Percentiles rank a stretch among this genome's conserved stretches.
These are phyloP conservation scores for Sarcophaga caerulescens DNA, from an alignment of 2,888 invertebrate species.

Conservation along the genomic window DNA sequence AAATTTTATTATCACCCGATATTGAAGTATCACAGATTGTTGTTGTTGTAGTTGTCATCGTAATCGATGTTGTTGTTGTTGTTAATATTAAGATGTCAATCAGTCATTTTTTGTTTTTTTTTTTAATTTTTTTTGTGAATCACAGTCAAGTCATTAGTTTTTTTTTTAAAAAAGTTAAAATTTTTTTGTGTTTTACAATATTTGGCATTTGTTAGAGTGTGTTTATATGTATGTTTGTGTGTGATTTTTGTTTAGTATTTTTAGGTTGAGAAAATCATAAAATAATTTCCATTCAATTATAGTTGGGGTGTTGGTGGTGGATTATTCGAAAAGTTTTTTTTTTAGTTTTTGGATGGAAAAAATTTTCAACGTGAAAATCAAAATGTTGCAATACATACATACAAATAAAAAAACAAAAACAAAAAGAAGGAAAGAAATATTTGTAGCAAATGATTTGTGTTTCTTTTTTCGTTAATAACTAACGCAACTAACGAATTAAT, in stretches of 20 bases:
- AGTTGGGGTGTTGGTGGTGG: slow-evolving; percentile 43
- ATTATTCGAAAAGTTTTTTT: slow-evolving; percentile 56
- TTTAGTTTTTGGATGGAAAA: slow-evolving; percentile 59
- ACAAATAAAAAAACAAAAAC: slow-evolving; percentile 72
- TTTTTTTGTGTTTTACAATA: slow-evolving; percentile 31
- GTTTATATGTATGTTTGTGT: slow-evolving; percentile 45
- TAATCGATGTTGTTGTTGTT: slow-evolving; percentile 42
- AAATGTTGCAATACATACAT: slow-evolving; percentile 66
- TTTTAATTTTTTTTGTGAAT: slow-evolving; percentile 24
- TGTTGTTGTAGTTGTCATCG: slow-evolving; percentile 21
- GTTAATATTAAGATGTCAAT: slow-evolving; percentile 60
- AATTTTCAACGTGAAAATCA: slow-evolving; percentile 71
- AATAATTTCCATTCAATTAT: slow-evolving; percentile 55
- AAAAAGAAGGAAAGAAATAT: slow-evolving; percentile 77
- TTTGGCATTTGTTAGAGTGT: slow-evolving; percentile 41
- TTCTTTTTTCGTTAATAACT: slow-evolving; percentile 35
- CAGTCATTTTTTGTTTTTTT: slow-evolving; percentile 47
- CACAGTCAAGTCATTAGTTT: slow-evolving; percentile 65
- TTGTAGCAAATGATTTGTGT: slow-evolving; percentile 73
- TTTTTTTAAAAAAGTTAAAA: slow-evolving; percentile 46
- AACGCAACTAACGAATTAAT: slow-evolving; percentile 43
- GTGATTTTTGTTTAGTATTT: slow-evolving; percentile 44
- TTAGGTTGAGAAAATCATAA: slow-evolving; percentile 63
- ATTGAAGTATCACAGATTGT: slow-evolving; percentile 64
- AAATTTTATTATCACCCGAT: slow-evolving; percentile 62